phyloP scores from a whole-genome alignment of 2,797 vertebrate species.

The Chelidonichthys spinosus region DNA sequence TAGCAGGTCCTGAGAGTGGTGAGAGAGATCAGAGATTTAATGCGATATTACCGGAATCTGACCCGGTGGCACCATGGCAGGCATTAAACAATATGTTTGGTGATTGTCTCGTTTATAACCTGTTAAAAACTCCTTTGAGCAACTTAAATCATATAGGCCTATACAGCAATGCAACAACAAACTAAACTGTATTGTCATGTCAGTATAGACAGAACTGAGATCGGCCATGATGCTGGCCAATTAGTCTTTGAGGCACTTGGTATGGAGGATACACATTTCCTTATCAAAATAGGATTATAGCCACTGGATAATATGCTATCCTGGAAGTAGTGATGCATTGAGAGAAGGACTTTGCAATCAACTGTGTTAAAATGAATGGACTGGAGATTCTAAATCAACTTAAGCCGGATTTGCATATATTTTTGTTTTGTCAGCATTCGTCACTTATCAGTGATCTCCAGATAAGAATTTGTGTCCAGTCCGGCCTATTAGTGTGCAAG shows the following conservation, averaged over 20 bases:
- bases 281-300: slow-evolving; percentile 6
- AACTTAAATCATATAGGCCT: background rate
- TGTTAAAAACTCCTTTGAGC: background rate
- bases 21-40: slow-evolving; percentile 28
- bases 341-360: background rate
- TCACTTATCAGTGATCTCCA: slow-evolving; percentile 2
- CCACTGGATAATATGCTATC: background rate
- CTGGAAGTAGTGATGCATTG: background rate
- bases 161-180: background rate
- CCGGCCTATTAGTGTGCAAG: background rate
- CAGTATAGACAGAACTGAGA: background rate
- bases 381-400: background rate
- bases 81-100: background rate
- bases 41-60: background rate
- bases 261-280: background rate
- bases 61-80: background rate
- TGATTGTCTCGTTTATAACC: background rate
- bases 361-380: background rate
- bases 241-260: background rate
- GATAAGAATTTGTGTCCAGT: background rate
- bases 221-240: background rate
- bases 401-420: slow-evolving; percentile 4
- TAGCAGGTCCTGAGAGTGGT: slow-evolving; percentile 12
- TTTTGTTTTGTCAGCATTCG: slow-evolving; percentile 7
- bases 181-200: background rate